Evolutionary conservation across 37 sponge, comb jelly and placozoan species (phyloP).

Genomic region (Eunapius fragilis): DNA sequence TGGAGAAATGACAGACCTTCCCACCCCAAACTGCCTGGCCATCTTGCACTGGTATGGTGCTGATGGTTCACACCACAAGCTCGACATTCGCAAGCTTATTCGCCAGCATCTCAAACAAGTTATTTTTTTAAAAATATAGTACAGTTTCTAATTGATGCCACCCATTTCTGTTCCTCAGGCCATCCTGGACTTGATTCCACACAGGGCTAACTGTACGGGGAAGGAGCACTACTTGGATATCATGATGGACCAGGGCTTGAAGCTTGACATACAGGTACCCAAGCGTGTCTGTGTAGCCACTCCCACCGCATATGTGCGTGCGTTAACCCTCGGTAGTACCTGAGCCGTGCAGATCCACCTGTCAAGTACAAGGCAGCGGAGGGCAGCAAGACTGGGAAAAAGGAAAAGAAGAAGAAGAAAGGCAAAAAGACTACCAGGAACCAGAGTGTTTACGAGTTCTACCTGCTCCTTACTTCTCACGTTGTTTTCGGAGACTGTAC

Average conservation of each 20-base stretch:
- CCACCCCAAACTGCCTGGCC: slow-evolving; percentile 9
- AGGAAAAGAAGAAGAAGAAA: not conserved
- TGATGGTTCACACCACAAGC: slow-evolving; percentile 16
- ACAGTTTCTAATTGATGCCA: no score
- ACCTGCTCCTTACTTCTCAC: slow-evolving; percentile 1
- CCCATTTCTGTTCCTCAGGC: not conserved
- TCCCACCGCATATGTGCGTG: no score
- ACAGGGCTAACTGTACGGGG: not conserved
- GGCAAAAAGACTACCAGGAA: not conserved
- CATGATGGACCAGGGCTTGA: slow-evolving; percentile 6
- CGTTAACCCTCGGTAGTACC: not conserved
- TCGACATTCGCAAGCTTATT: slow-evolving; percentile 36
- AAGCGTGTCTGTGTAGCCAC: not conserved
- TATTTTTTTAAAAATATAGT: not conserved
- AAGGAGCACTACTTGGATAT: not conserved
- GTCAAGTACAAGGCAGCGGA: not conserved
- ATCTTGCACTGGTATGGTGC: slow-evolving; percentile 27
- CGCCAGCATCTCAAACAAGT: slow-evolving; percentile 25
- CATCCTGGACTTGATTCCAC: not conserved
- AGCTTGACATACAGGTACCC: not conserved
- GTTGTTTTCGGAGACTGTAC: slow-evolving; percentile 25
- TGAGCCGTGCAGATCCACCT: not conserved
- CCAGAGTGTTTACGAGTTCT: not conserved
- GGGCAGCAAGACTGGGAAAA: no score
- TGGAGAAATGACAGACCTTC: not conserved